These are phyloP conservation scores for Diaphora mendica DNA, from an alignment of 2,888 invertebrate genomes.

Conservation along the genomic window DNA sequence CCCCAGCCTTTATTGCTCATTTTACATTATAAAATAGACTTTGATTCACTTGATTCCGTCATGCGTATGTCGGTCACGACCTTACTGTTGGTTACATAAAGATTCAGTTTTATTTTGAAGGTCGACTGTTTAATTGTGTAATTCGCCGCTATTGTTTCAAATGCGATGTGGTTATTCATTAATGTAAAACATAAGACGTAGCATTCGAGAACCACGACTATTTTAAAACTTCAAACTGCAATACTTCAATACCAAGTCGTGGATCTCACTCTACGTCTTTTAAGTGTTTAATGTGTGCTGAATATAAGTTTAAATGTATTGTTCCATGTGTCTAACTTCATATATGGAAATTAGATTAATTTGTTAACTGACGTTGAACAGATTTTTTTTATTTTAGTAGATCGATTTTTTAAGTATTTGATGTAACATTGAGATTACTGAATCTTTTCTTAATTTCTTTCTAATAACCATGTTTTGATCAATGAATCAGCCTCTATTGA, in stretches of 20 bases:
- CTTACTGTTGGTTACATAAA: not conserved
- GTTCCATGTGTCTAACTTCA: not conserved
- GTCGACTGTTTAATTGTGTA: not conserved
- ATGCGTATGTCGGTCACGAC: not conserved
- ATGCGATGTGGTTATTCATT: not conserved
- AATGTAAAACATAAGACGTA: conserved; percentile 2
- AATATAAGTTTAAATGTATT: conserved; percentile 7
- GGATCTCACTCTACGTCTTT: not conserved
- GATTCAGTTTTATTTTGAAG: not conserved
- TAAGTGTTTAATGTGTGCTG: not conserved
- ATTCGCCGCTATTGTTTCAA: not conserved
- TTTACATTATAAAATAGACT: not conserved
- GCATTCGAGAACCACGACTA: not conserved
- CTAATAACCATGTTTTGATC: too few species aligned
- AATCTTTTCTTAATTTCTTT: too few species aligned
- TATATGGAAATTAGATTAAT: conserved; percentile 1
- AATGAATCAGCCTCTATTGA: too few species aligned
- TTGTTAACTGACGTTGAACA: conserved; percentile 4
- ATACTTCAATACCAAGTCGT: not conserved
- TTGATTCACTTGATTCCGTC: not conserved
- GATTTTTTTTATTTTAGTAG: conserved; percentile 5
- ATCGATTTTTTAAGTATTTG: too few species aligned
- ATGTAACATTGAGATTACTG: too few species aligned
- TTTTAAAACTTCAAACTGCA: not conserved
- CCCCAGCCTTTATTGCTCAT: not conserved